These are phyloP conservation scores for Chamaetylas fuelleborni DNA, from an alignment of 2,113 vertebrate genomes.

Conservation along the genomic window DNA sequence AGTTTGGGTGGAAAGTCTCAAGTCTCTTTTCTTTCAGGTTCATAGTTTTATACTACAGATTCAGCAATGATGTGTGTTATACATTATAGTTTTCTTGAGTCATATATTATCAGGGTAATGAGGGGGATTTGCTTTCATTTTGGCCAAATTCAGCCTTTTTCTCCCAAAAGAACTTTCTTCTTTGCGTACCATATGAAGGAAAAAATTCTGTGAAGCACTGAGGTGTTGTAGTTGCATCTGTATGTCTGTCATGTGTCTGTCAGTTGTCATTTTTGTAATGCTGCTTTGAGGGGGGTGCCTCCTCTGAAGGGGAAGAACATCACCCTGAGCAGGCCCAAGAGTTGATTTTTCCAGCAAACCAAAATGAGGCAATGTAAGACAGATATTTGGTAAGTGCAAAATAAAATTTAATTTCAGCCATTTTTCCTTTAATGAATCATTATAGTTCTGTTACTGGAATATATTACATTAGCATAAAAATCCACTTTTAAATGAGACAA, in stretches of 20 bases:
- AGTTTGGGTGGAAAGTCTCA: background rate
- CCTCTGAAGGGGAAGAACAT: background rate
- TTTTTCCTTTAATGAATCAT: conserved; percentile 14
- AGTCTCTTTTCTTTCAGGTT: conserved; percentile 24
- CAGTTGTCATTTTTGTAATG: background rate
- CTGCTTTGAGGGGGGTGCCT: background rate
- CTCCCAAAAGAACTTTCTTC: background rate
- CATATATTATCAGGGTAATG: background rate
- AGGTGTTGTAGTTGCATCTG: background rate
- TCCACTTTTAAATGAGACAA: background rate
- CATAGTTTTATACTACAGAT: background rate
- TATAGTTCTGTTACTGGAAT: background rate
- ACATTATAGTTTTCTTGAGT: conserved; percentile 27
- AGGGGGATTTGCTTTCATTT: conserved; percentile 3
- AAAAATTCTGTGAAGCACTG: background rate
- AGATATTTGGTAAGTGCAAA: background rate
- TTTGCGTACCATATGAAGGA: background rate
- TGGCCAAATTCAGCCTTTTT: background rate
- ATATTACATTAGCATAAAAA: conserved; percentile 21
- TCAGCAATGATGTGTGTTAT: conserved; percentile 20
- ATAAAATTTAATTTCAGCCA: conserved; percentile 28
- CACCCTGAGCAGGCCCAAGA: background rate
- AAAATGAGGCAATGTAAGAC: conserved; percentile 11
- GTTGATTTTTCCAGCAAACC: background rate
- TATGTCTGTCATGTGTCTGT: background rate